phyloP scores from a whole-genome alignment of 1,140 invertebrate genomes.

The Hyphantria cunea region DNA sequence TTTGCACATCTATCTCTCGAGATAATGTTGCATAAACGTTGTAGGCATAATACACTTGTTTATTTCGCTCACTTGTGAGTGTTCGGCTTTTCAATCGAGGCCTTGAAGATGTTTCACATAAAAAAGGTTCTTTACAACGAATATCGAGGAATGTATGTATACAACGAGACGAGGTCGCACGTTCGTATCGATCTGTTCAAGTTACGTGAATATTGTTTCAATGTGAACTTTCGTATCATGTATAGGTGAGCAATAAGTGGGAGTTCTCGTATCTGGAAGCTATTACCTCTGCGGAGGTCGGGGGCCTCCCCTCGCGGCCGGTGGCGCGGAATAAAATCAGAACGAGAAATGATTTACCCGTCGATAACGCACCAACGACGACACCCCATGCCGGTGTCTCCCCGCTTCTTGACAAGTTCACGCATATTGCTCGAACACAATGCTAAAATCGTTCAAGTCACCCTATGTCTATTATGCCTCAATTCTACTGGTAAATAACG shows the following conservation, averaged over 20 bases:
- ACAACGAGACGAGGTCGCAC: slow-evolving; percentile 48
- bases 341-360: slow-evolving; percentile 65
- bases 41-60: slow-evolving; percentile 60
- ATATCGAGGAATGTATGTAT: slow-evolving; percentile 49
- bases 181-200: slow-evolving; percentile 53
- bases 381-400: slow-evolving; percentile 28
- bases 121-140: slow-evolving; percentile 39
- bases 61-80: slow-evolving; percentile 47
- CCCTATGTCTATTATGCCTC: slow-evolving; percentile 16
- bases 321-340: slow-evolving; percentile 63
- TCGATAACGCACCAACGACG: slow-evolving; percentile 48
- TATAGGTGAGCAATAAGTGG: slow-evolving; percentile 56
- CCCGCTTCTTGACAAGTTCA: slow-evolving; percentile 52
- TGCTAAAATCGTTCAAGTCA: slow-evolving; percentile 32
- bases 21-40: slow-evolving; percentile 74
- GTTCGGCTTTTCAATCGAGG: slow-evolving; percentile 50
- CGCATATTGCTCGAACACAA: slow-evolving; percentile 49
- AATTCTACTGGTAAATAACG: slow-evolving; percentile 11
- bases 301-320: slow-evolving; percentile 41
- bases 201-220: slow-evolving; percentile 69
- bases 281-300: slow-evolving; percentile 54
- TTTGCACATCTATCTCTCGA: slow-evolving; percentile 66
- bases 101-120: slow-evolving; percentile 26
- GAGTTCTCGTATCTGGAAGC: slow-evolving; percentile 59
- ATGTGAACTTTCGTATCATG: slow-evolving; percentile 64